Percentiles rank a stretch among this genome's conserved stretches.
phyloP scores from a whole-genome alignment of 1,140 invertebrate species.

The Thaumetopoea pityocampa region DNA sequence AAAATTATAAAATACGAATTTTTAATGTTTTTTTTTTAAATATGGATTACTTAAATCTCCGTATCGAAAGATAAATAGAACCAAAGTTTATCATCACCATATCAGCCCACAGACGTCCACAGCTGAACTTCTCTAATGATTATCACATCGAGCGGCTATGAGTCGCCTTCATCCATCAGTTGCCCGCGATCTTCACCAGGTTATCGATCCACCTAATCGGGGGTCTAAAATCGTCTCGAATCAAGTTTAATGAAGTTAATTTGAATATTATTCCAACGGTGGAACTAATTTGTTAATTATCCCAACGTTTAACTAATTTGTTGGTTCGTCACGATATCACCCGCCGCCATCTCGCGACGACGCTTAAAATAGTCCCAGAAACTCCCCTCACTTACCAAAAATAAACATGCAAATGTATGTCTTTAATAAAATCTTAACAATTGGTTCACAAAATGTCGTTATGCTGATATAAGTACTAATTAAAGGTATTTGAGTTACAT shows the following conservation, averaged over 20 bases:
- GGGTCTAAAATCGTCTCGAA: conserved; percentile 1
- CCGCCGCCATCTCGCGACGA: conserved; percentile 16
- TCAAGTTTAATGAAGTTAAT: conserved; percentile 17
- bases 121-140: too few relatives aligned
- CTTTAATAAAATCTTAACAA: conserved; percentile 3
- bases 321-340: conserved; percentile 22
- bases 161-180: too few relatives aligned
- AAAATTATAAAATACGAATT: too few relatives aligned
- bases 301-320: conserved; percentile 18
- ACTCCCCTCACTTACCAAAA: conserved; percentile 22
- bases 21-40: too few relatives aligned
- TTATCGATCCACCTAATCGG: not conserved
- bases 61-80: too few relatives aligned
- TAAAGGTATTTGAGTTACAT: too few relatives aligned
- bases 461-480: too few relatives aligned
- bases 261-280: conserved; percentile 24
- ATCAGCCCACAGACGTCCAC: too few relatives aligned
- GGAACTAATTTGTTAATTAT: conserved; percentile 48
- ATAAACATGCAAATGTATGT: conserved; percentile 15
- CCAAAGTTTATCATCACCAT: too few relatives aligned
- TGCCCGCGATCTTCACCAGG: too few relatives aligned
- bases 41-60: too few relatives aligned
- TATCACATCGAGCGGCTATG: too few relatives aligned
- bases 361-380: conserved; percentile 37
- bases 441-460: not conserved